A percentile compares a stretch with the other conserved stretches of the same genome.
Evolutionary conservation across 2,888 invertebrate genomes (phyloP).

Genomic region (Antheraea assamensis): DNA sequence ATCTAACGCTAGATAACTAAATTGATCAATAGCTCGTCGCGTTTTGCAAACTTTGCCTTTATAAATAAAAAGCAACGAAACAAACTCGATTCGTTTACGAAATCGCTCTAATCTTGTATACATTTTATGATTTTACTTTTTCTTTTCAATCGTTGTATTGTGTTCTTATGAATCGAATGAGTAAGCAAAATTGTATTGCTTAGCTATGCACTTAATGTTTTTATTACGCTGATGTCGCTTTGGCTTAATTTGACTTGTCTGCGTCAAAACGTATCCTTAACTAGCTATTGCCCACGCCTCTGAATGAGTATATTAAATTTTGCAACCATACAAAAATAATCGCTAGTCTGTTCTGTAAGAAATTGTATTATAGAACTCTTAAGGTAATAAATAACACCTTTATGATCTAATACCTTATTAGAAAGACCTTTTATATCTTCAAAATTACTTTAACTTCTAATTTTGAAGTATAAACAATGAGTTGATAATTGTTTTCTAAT

Average conservation of each 20-base stretch:
- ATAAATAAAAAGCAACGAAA: slow-evolving; percentile 11
- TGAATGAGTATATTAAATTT: too few species aligned
- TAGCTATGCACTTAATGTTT: not conserved
- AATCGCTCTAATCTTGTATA: not conserved
- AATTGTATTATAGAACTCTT: too few species aligned
- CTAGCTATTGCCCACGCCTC: too few species aligned
- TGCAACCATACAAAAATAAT: too few species aligned
- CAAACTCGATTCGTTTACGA: slow-evolving; percentile 9
- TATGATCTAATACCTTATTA: too few species aligned
- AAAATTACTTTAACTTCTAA: too few species aligned
- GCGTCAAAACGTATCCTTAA: not conserved
- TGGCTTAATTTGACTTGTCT: not conserved
- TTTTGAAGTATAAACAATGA: too few species aligned
- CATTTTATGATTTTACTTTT: slow-evolving; percentile 2
- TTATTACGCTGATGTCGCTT: not conserved
- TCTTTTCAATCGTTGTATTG: not conserved
- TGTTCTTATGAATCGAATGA: not conserved
- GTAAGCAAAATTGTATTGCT: not conserved
- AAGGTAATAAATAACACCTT: too few species aligned
- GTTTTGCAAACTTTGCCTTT: slow-evolving; percentile 12
- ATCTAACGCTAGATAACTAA: not conserved
- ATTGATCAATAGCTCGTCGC: slow-evolving; percentile 11
- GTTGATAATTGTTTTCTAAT: too few species aligned
- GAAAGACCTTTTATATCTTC: too few species aligned
- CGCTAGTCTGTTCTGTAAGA: too few species aligned